phyloP scores from a whole-genome alignment of 2,888 invertebrate genomes.

The Cotesia congregata region DNA sequence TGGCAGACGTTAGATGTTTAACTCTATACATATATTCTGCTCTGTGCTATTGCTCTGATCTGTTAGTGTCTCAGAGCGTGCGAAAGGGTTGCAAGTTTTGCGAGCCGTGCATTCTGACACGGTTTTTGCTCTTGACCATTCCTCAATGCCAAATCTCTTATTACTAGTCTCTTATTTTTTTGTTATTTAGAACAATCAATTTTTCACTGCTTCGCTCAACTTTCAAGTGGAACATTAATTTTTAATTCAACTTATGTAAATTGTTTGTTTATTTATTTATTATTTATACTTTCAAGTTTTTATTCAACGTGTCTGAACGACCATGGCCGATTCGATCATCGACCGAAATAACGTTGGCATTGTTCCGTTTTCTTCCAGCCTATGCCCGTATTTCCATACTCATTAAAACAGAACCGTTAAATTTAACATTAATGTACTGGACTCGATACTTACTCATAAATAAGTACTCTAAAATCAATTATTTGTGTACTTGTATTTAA shows the following conservation, averaged over 20 bases:
- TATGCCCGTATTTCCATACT: constrained; percentile 7
- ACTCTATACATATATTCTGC: neutral
- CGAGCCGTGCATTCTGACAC: constrained; percentile 57
- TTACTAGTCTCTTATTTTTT: constrained; percentile 33
- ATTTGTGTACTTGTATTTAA: neutral
- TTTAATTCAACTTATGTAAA: too few relatives aligned
- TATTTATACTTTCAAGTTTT: neutral
- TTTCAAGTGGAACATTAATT: neutral
- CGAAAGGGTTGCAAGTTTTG: constrained; percentile 52
- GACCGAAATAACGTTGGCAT: constrained; percentile 67
- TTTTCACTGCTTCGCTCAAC: constrained; percentile 18
- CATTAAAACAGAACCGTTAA: constrained; percentile 1
- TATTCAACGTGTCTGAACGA: constrained; percentile 44
- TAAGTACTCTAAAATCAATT: neutral
- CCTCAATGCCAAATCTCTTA: constrained; percentile 59
- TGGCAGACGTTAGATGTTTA: neutral
- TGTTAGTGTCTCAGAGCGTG: constrained; percentile 23
- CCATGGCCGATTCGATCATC: constrained; percentile 66
- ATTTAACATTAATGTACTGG: neutral
- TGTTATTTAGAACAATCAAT: neutral
- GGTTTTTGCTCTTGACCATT: constrained; percentile 66
- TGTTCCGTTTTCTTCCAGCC: constrained; percentile 64
- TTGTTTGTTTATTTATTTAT: too few relatives aligned
- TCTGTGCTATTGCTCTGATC: neutral
- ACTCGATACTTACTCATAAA: neutral